phyloP scores from a whole-genome alignment of 37 sponge, comb jelly and placozoan species.

The Ianthella basta region DNA sequence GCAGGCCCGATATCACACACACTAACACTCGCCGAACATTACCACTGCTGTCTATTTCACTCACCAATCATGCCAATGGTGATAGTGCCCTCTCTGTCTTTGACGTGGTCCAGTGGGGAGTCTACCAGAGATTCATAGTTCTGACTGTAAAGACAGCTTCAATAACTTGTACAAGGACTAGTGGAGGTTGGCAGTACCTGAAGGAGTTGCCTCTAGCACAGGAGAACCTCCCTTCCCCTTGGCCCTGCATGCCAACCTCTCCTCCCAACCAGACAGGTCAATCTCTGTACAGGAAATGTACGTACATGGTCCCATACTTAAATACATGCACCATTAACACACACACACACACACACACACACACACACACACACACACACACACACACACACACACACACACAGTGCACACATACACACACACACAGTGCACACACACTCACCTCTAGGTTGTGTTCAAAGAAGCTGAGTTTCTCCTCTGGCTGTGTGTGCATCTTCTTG shows the following conservation, averaged over 20 bases:
- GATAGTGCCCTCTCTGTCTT: slow-evolving; percentile 49
- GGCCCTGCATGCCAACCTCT: slow-evolving; percentile 15
- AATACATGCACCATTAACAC: too few relatives aligned
- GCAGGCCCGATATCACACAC: background rate
- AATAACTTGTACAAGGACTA: too few relatives aligned
- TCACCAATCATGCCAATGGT: slow-evolving; percentile 94
- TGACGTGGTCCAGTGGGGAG: background rate
- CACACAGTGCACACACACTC: background rate
- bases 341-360: background rate
- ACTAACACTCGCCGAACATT: background rate
- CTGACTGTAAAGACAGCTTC: too few relatives aligned
- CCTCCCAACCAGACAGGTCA: slow-evolving; percentile 53
- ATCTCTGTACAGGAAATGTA: slow-evolving; percentile 19
- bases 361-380: slow-evolving; percentile 1
- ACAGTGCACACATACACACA: background rate
- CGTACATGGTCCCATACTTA: background rate
- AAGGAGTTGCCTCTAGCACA: background rate
- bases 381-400: background rate
- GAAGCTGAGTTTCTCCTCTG: slow-evolving; percentile 65
- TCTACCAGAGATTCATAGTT: too few relatives aligned
- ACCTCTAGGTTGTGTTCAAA: slow-evolving; percentile 97
- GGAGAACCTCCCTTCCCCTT: background rate
- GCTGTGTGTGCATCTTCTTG: slow-evolving; percentile 48
- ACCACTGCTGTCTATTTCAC: slow-evolving; percentile 1
- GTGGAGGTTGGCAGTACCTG: too few relatives aligned